Evolutionary conservation across 1,140 invertebrate species (phyloP), one percentile per base, ranked within the genome.

Genomic region (Metaphire vulgaris): DNA sequence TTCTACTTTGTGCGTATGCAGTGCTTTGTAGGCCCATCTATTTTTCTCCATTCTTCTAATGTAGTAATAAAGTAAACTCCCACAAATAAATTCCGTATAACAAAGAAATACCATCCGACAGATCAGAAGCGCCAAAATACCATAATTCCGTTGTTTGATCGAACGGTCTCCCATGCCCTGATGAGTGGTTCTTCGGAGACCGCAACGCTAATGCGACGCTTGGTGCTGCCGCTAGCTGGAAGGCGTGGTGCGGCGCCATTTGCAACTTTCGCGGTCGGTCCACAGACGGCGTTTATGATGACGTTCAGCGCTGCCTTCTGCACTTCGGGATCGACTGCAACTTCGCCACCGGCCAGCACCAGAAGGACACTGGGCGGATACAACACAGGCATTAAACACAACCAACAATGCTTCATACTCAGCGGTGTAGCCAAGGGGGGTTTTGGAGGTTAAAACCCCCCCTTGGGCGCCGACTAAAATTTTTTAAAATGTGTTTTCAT

Each of bases 91-190:
- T n/a, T n/a, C n/a, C n/a, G n/a, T n/a, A n/a, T n/a, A n/a, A n/a
- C n/a, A n/a, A n/a, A n/a, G n/a, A n/a, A n/a, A n/a, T n/a, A n/a
- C n/a, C n/a, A n/a, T n/a, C n/a, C n/a, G n/a, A n/a, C n/a, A n/a
- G n/a, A n/a, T n/a, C n/a, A n/a, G n/a, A n/a, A n/a, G n/a, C n/a
- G n/a, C n/a, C n/a, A n/a, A n/a, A n/a, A n/a, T 83, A 94, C 93
- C 92, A 97, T 96, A 74, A 97, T 97, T n/a, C 95, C 95, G 87
- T 97, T 97, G 85, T 96, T 97, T 0, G 91, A 91, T 78, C 96
- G 88, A 1, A 97, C 91, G 79, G 92, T 92, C 84, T 96, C 94
- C 95, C 95, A 98, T 33, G 98, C 90, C 84, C 92, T 93, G 82
- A 92, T 91, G 75, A 96, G 91, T 1, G 96, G 87, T 81, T 96